Conservation (phyloP, 2,888 invertebrate genomes). For the Entomobrya multifasciata region DNA sequence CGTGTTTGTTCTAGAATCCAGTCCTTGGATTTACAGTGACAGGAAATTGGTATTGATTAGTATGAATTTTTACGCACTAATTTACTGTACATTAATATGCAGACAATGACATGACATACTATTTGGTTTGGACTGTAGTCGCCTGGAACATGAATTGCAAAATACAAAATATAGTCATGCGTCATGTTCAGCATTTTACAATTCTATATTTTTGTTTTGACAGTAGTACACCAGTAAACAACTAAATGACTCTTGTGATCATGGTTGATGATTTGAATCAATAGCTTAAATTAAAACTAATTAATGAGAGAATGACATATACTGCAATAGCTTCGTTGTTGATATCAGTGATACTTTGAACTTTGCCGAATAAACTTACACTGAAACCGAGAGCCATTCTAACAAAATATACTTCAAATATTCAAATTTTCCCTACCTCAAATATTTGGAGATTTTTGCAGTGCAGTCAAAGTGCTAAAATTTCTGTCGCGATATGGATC, state of each 20-base stretch:
- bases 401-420: no score
- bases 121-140: no score
- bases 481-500: no score
- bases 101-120: no score
- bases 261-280: background rate
- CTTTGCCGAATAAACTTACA: conserved; percentile 34
- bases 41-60: conserved; percentile 62
- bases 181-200: background rate
- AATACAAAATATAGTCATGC: background rate
- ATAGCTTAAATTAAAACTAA: conserved; percentile 43
- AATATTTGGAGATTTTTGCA: no score
- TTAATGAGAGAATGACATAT: conserved; percentile 28
- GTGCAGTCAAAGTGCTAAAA: no score
- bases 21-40: conserved; percentile 52
- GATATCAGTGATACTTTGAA: conserved; percentile 63
- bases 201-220: background rate
- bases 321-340: conserved; percentile 1
- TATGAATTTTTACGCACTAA: conserved; percentile 48
- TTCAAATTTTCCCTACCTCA: no score
- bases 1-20: conserved; percentile 26
- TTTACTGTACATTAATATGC: no score
- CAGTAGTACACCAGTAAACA: no score
- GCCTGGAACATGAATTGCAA: no score
- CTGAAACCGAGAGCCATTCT: background rate
- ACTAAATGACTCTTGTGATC: background rate